phyloP scores from a whole-genome alignment of 2,888 invertebrate genomes.

The Epistrophe eligans region DNA sequence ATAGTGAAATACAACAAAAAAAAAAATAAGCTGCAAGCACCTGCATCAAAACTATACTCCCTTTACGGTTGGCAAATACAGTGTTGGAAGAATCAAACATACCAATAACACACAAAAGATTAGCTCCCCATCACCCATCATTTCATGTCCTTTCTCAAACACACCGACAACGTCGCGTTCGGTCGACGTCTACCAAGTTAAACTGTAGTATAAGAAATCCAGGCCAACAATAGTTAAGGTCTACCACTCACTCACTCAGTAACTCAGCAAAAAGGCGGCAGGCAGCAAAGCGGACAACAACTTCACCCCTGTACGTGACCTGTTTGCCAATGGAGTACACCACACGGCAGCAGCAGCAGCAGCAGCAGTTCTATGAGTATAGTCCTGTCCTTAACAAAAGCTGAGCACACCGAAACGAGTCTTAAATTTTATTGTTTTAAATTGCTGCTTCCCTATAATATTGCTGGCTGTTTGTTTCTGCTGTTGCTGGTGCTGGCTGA shows the following conservation, averaged over 20 bases:
- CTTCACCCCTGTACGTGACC: constrained; percentile 62
- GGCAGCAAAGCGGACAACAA: constrained; percentile 49
- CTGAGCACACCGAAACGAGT: constrained; percentile 35
- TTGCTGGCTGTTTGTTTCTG: neutral
- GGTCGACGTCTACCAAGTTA: constrained; percentile 3
- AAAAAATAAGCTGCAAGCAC: constrained; percentile 28
- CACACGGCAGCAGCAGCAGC: no score
- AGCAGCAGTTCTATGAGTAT: constrained; percentile 19
- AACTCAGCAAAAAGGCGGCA: constrained; percentile 31
- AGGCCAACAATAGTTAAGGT: constrained; percentile 60
- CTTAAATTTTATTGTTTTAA: constrained; percentile 69
- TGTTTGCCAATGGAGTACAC: constrained; percentile 48
- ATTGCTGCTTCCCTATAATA: constrained; percentile 39
- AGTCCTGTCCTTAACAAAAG: constrained; percentile 32
- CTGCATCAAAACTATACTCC: constrained; percentile 41
- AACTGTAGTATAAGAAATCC: constrained; percentile 41
- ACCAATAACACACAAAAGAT: constrained; percentile 57
- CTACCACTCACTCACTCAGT: constrained; percentile 44
- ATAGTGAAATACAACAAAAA: neutral
- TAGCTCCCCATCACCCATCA: constrained; percentile 19
- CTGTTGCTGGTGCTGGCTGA: neutral
- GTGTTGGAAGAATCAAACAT: constrained; percentile 38
- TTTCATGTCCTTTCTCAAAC: neutral
- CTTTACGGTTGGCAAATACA: neutral
- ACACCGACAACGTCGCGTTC: neutral